These are phyloP conservation scores for Tor tambroides DNA, from an alignment of 2,113 vertebrate genomes.

Conservation along the genomic window DNA sequence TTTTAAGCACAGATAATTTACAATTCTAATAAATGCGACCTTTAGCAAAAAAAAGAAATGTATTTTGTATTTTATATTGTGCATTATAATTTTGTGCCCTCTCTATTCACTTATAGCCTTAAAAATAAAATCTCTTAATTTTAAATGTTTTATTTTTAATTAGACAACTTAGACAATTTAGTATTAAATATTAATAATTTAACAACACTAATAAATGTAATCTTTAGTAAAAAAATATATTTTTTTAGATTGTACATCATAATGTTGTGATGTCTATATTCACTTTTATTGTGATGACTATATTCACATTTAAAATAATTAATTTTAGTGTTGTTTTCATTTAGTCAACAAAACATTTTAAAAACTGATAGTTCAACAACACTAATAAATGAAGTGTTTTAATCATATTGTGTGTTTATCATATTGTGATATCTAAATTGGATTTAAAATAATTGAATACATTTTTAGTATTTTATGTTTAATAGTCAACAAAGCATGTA, in stretches of 20 bases:
- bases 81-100: too few relatives aligned
- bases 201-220: too few relatives aligned
- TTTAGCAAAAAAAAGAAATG: too few relatives aligned
- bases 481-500: not conserved
- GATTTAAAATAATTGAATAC: not conserved
- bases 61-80: too few relatives aligned
- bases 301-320: not conserved
- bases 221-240: not conserved
- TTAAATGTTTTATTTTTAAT: too few relatives aligned
- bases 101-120: too few relatives aligned
- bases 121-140: too few relatives aligned
- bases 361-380: not conserved
- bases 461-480: not conserved
- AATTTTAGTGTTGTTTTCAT: not conserved
- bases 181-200: too few relatives aligned
- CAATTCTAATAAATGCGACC: too few relatives aligned
- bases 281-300: not conserved
- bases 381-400: not conserved
- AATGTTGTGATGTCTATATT: not conserved
- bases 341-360: not conserved
- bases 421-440: not conserved
- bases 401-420: too few relatives aligned
- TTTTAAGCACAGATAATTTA: too few relatives aligned
- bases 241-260: not conserved
- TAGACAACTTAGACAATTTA: too few relatives aligned